Percentiles rank a stretch among this genome's conserved stretches.
phyloP scores from a whole-genome alignment of 2,113 vertebrate genomes.

The Lamprotornis superbus region DNA sequence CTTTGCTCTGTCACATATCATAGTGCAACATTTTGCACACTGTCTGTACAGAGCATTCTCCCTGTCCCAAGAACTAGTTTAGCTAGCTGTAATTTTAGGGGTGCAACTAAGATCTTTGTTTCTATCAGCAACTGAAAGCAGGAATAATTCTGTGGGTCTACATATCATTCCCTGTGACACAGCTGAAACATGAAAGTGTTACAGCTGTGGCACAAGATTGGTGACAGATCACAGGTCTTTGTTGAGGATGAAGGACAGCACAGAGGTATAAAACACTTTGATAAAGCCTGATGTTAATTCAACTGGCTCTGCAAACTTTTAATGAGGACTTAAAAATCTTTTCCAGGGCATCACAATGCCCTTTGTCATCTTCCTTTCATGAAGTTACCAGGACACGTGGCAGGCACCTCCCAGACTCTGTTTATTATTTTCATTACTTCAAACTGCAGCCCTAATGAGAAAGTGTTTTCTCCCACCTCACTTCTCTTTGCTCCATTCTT shows the following conservation, averaged over 20 bases:
- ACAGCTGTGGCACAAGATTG: accelerated
- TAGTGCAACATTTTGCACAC: neutral
- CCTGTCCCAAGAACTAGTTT: neutral
- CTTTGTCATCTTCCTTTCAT: neutral
- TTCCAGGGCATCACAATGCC: neutral
- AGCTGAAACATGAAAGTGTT: accelerated
- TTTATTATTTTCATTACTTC: conserved; percentile 6
- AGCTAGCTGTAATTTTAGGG: neutral
- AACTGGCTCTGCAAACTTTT: neutral
- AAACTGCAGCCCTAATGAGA: neutral
- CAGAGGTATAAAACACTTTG: neutral
- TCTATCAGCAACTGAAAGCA: neutral
- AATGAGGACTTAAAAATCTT: conserved; percentile 9
- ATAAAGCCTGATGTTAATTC: neutral
- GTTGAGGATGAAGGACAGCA: neutral
- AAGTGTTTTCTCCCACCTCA: neutral
- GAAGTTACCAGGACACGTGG: neutral
- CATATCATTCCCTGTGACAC: neutral
- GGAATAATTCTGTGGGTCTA: neutral
- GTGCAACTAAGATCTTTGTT: neutral
- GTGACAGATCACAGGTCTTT: neutral
- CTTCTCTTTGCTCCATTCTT: neutral
- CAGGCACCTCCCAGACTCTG: neutral
- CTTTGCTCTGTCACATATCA: neutral
- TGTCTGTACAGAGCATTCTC: neutral